A percentile compares a stretch with the other conserved stretches of the same genome.
These are phyloP conservation scores for Coryphaenoides rupestris DNA, from an alignment of 2,113 vertebrate species.

Conservation along the genomic window DNA sequence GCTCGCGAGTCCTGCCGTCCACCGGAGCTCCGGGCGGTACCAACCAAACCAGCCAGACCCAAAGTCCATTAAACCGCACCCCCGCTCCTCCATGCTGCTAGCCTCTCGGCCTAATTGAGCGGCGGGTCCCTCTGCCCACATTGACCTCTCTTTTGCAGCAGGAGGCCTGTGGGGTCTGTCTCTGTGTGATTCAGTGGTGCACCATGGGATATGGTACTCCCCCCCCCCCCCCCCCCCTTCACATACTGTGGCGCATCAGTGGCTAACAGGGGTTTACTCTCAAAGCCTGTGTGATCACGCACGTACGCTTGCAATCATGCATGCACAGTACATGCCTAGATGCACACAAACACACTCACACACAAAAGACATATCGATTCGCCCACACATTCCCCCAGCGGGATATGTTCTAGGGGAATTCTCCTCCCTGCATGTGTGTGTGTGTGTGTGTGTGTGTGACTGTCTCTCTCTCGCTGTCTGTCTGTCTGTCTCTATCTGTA, in stretches of 20 bases:
- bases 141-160: conserved; percentile 16
- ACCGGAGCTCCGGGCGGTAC: neutral
- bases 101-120: conserved; percentile 1
- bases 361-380: conserved; percentile 1
- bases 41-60: neutral
- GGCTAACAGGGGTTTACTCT: conserved; percentile 56
- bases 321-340: neutral
- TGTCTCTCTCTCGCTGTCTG: too few relatives aligned
- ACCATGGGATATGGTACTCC: conserved; percentile 42
- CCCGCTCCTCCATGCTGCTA: too few relatives aligned
- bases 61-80: neutral
- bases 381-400: conserved; percentile 21
- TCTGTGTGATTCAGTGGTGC: conserved; percentile 45
- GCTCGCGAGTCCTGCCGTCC: neutral
- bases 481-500: too few relatives aligned
- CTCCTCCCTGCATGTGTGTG: conserved; percentile 55
- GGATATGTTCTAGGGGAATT: conserved; percentile 33
- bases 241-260: conserved; percentile 30
- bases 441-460: conserved; percentile 34
- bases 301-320: conserved; percentile 1
- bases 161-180: neutral
- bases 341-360: neutral
- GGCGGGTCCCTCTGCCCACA: conserved; percentile 1
- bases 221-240: neutral
- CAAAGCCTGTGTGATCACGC: conserved; percentile 36